phyloP scores from a whole-genome alignment of 2,888 invertebrate genomes.

The Cataglyphis albicans region DNA sequence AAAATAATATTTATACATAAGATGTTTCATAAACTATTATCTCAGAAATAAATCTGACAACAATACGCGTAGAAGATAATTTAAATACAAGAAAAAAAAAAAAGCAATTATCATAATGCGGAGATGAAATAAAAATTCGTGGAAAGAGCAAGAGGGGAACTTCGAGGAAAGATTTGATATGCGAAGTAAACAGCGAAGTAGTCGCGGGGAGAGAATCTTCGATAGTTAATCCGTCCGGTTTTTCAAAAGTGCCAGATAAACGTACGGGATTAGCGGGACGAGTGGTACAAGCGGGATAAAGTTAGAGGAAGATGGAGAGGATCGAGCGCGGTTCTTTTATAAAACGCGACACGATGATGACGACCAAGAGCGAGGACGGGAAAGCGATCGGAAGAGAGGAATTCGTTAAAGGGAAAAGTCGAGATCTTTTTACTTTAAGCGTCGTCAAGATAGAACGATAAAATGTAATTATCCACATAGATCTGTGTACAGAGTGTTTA shows the following conservation, averaged over 20 bases:
- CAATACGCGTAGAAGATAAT: neutral
- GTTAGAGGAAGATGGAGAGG: slow-evolving; percentile 45
- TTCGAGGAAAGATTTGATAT: slow-evolving; percentile 37
- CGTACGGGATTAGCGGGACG: slow-evolving; percentile 61
- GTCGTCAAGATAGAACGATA: slow-evolving; percentile 73
- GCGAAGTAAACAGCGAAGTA: slow-evolving; percentile 73
- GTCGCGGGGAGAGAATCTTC: slow-evolving; percentile 73
- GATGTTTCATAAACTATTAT: neutral
- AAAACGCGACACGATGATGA: slow-evolving; percentile 64
- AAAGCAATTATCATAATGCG: neutral
- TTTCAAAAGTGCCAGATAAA: slow-evolving; percentile 69
- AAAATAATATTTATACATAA: neutral
- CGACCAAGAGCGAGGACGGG: slow-evolving; percentile 53
- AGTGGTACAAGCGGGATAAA: slow-evolving; percentile 49
- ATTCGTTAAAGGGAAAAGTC: slow-evolving; percentile 83
- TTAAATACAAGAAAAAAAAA: neutral
- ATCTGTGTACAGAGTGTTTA: slow-evolving; percentile 11
- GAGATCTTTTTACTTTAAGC: slow-evolving; percentile 78
- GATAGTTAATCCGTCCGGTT: slow-evolving; percentile 81
- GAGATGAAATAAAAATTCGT: neutral
- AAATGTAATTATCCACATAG: slow-evolving; percentile 75
- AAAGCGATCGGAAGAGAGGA: slow-evolving; percentile 79
- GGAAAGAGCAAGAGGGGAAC: slow-evolving; percentile 13
- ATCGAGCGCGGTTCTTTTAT: slow-evolving; percentile 55
- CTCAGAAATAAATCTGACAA: neutral